Conservation (phyloP, 2,113 vertebrate species). For the Felis chaus region DNA sequence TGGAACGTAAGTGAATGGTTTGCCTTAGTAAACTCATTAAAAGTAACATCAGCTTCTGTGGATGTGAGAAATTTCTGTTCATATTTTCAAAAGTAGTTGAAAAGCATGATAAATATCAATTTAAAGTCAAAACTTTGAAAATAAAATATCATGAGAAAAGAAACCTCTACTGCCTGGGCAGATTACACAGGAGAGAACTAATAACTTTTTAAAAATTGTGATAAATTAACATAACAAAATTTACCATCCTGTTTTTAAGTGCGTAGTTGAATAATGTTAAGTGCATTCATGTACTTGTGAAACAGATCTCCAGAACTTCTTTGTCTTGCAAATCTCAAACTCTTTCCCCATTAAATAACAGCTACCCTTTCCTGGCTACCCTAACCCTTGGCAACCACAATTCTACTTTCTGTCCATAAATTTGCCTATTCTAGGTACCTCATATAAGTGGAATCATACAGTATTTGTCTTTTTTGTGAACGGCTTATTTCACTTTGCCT, state of each 20-base stretch:
- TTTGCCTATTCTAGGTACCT: neutral
- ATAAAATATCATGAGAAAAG: neutral
- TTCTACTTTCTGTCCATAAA: neutral
- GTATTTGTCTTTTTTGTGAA: neutral
- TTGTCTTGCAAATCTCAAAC: neutral
- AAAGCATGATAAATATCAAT: neutral
- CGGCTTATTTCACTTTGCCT: neutral
- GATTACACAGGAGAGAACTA: neutral
- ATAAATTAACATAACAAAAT: neutral
- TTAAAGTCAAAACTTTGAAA: neutral
- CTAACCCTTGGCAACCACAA: neutral
- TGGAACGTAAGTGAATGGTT: neutral
- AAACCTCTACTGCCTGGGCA: neutral
- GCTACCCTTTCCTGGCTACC: neutral
- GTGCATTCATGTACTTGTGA: neutral
- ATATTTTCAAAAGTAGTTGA: neutral
- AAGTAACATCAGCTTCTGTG: neutral
- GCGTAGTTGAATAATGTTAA: neutral
- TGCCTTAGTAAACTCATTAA: neutral
- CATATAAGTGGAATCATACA: neutral
- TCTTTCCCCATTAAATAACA: neutral
- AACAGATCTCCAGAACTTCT: neutral
- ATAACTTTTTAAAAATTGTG: neutral
- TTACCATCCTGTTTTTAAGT: neutral
- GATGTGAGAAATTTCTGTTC: neutral